Evolutionary conservation across 2,888 invertebrate genomes (phyloP).

Genomic region (Tiliacea aurago): DNA sequence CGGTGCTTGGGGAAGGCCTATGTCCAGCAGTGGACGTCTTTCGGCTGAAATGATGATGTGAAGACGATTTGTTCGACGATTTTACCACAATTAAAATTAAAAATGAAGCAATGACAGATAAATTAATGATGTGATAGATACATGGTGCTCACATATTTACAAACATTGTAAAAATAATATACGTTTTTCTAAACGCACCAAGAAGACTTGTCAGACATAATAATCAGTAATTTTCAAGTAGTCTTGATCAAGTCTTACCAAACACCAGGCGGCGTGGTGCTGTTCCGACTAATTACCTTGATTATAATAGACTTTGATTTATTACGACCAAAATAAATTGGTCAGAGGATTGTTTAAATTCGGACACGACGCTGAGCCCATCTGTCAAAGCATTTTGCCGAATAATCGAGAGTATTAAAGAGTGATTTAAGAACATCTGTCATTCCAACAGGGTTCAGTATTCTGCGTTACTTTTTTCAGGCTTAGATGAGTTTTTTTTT

Average conservation of each 20-base stretch:
- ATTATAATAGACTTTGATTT: slow-evolving; percentile 46
- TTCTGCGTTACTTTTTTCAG: slow-evolving; percentile 13
- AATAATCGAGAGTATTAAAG: slow-evolving; percentile 56
- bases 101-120: too few species aligned
- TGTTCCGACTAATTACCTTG: slow-evolving; percentile 35
- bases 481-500: slow-evolving; percentile 16
- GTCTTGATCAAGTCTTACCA: not conserved
- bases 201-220: not conserved
- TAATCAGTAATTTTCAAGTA: slow-evolving; percentile 4
- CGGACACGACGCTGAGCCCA: slow-evolving; percentile 35
- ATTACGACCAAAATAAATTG: slow-evolving; percentile 51
- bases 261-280: not conserved
- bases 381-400: slow-evolving; percentile 57
- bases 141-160: too few species aligned
- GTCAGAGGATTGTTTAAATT: slow-evolving; percentile 48
- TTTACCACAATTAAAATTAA: too few species aligned
- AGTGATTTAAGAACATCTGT: slow-evolving; percentile 56
- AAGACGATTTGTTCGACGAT: too few species aligned
- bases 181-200: not conserved
- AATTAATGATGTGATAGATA: too few species aligned
- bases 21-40: too few species aligned
- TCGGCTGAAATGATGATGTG: too few species aligned
- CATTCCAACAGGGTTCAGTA: slow-evolving; percentile 28
- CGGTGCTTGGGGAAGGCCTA: too few species aligned
- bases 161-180: too few species aligned